Evolutionary conservation across 2,888 invertebrate genomes (phyloP).

Genomic region (Octonoba sinensis): DNA sequence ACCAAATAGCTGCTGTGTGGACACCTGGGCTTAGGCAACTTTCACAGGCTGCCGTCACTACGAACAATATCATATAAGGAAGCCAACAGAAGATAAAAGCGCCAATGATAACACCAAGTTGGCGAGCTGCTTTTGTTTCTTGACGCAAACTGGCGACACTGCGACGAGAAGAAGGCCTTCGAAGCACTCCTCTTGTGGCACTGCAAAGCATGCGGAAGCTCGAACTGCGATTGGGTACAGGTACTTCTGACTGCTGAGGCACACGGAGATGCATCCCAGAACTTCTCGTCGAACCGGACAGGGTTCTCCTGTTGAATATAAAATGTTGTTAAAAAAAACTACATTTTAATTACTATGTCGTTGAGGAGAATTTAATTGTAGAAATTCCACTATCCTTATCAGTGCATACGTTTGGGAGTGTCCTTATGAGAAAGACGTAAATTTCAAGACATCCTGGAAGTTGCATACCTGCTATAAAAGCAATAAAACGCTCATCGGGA

Average conservation of each 20-base stretch:
- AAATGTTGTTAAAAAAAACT: too few relatives aligned
- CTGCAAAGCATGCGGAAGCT: constrained; percentile 35
- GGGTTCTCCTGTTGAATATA: background rate
- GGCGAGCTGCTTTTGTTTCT: constrained; percentile 75
- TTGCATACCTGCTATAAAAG: too few relatives aligned
- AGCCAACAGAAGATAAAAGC: constrained; percentile 76
- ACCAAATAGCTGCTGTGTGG: constrained; percentile 73
- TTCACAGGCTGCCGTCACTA: constrained; percentile 74
- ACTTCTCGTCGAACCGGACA: background rate
- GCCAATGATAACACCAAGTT: constrained; percentile 76
- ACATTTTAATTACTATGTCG: too few relatives aligned
- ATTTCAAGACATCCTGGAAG: background rate
- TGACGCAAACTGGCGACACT: constrained; percentile 65
- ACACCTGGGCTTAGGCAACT: constrained; percentile 72
- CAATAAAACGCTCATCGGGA: too few relatives aligned
- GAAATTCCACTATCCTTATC: constrained; percentile 1
- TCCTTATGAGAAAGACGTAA: background rate
- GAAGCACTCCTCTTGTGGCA: constrained; percentile 19
- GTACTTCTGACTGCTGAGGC: constrained; percentile 16
- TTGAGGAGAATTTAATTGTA: too few relatives aligned
- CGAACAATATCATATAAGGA: constrained; percentile 76
- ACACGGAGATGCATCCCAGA: constrained; percentile 32
- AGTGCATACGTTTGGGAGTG: background rate
- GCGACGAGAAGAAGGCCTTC: constrained; percentile 32
- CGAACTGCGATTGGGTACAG: constrained; percentile 34